Evolutionary conservation across 1,140 invertebrate genomes (phyloP).

Genomic region (Drosophila triauraria): DNA sequence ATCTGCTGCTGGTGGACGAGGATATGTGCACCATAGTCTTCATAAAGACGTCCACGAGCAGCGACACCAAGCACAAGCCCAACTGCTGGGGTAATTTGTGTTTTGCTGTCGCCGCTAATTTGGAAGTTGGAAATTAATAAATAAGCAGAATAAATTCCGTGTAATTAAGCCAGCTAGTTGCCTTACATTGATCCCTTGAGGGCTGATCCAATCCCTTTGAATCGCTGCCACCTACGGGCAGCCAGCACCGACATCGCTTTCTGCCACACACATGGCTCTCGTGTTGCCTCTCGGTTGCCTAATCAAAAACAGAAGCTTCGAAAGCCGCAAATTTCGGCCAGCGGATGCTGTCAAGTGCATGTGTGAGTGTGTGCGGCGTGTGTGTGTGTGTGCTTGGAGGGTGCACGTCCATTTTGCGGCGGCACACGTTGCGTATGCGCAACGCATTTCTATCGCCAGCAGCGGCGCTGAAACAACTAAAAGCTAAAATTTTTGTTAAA

Average conservation of each 20-base stretch:
- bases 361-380: conserved; percentile 4
- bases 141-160: no score
- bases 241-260: neutral
- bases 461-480: conserved; percentile 69
- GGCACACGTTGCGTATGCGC: conserved; percentile 76
- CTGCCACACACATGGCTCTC: neutral
- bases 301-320: conserved; percentile 78
- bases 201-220: neutral
- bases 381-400: neutral
- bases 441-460: conserved; percentile 58
- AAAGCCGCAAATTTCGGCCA: conserved; percentile 72
- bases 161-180: no score
- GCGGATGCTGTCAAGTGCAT: conserved; percentile 30
- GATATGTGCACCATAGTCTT: no score
- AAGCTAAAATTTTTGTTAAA: conserved; percentile 76
- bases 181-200: no score
- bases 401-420: conserved; percentile 54
- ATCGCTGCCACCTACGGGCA: neutral
- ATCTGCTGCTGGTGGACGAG: no score
- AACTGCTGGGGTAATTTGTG: no score
- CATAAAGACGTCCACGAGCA: no score
- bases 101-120: no score
- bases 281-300: conserved; percentile 50
- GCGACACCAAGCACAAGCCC: no score
- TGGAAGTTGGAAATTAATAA: no score